phyloP scores from a whole-genome alignment of 2,888 invertebrate species.

The Drosophila algonquin region DNA sequence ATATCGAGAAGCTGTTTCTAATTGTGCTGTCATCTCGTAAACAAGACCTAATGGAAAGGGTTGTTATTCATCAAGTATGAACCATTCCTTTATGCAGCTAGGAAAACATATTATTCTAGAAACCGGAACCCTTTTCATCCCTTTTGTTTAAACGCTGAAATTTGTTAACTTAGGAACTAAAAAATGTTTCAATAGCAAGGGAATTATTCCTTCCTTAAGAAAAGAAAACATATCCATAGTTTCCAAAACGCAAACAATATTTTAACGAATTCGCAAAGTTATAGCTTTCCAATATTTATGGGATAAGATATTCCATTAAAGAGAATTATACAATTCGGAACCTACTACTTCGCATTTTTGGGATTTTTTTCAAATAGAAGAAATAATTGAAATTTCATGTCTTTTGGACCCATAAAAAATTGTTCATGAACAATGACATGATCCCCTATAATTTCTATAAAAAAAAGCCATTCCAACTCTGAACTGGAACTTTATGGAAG shows the following conservation, averaged over 20 bases:
- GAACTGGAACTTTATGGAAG: conserved; percentile 10
- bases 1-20: conserved; percentile 4
- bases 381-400: too few species aligned
- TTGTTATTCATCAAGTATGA: not conserved
- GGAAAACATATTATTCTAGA: not conserved
- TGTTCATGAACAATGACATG: not conserved
- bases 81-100: not conserved
- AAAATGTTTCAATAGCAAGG: not conserved
- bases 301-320: not conserved
- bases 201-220: too few species aligned
- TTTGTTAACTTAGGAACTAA: not conserved
- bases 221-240: too few species aligned
- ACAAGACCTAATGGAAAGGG: conserved; percentile 3
- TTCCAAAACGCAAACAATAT: too few species aligned
- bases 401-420: not conserved
- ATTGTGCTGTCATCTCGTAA: not conserved
- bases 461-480: not conserved
- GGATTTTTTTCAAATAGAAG: too few species aligned
- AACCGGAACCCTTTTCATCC: not conserved
- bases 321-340: too few species aligned
- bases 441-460: not conserved
- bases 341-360: too few species aligned
- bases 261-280: too few species aligned
- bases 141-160: not conserved
- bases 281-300: too few species aligned